A percentile compares a stretch with the other conserved stretches of the same genome.
phyloP scores from a whole-genome alignment of 2,888 invertebrate species.

The Eugnorisma glareosa region DNA sequence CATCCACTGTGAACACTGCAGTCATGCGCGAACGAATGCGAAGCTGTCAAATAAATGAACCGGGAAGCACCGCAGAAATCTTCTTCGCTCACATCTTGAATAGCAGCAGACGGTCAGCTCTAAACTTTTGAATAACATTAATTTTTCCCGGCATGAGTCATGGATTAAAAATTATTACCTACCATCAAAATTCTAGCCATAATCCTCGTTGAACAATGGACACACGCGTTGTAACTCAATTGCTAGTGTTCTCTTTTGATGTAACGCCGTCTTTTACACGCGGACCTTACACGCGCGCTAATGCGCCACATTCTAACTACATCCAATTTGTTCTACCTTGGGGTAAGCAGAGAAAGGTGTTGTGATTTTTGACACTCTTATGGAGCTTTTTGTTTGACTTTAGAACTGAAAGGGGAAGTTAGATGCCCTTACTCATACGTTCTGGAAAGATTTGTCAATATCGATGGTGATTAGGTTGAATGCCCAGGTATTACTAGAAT shows the following conservation, averaged over 20 bases:
- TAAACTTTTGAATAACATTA: too few relatives aligned
- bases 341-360: constrained; percentile 24
- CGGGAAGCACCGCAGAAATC: not conserved
- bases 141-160: too few relatives aligned
- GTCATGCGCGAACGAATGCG: too few relatives aligned
- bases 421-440: not conserved
- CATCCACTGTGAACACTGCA: too few relatives aligned
- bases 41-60: not conserved
- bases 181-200: not conserved
- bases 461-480: not conserved
- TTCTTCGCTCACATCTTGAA: not conserved
- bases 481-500: not conserved
- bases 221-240: constrained; percentile 77
- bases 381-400: not conserved
- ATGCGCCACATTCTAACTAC: constrained; percentile 67
- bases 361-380: constrained; percentile 36
- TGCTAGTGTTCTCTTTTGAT: constrained; percentile 81
- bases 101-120: too few relatives aligned
- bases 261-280: constrained; percentile 78
- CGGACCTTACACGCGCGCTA: constrained; percentile 67
- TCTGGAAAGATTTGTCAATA: not conserved
- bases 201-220: constrained; percentile 68
- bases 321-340: constrained; percentile 62
- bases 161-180: too few relatives aligned
- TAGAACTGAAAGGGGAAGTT: not conserved